Evolutionary conservation across 2,113 vertebrate species (phyloP), one percentile per base, ranked within the genome.

Genomic region (Bagarius yarrelli): DNA sequence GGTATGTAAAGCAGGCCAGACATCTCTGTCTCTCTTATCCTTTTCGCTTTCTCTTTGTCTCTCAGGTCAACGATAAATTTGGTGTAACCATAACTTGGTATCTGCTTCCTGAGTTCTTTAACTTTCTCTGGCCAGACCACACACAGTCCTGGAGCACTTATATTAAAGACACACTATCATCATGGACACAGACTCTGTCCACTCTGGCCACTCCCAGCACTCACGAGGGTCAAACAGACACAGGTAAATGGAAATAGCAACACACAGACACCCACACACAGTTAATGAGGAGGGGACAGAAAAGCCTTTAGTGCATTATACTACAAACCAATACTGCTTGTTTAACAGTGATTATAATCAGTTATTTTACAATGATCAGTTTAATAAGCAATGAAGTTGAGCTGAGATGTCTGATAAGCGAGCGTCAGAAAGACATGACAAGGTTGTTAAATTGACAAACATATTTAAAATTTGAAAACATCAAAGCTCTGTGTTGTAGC

Each of bases 171-270:
- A 86, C 87, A 87, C 84, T 86, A 69, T 88, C 88, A 82, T 91
- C 90, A 99, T 99, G 97, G 97, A 99, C 92, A 99, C 96, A 15
- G 97, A 98, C 91, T 99, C 97, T 1, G 97, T 94, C 0, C 97
- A 98, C 86, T 99, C 97, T 40, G 97, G 95, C 72, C 97, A 98
- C 87, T 99, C 97, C 67, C 95, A 98, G 93, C 96, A 98, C 88
- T 99, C 96, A 78, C 94, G 95, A 87, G 96, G 96, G 79, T 95
- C 96, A 83, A 96, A 98, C 89, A 93, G 95, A 89, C 96, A 96
- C 81, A 95, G 96, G 97, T 98, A 94, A 88, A 93, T 19, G 19
- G 34, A 47, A 53, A 52, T 2, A 34, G 19, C 15, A 18, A 30
- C 32, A 80, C 16, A 60, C 34, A 40, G 3, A 60, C 9, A 21